These are phyloP conservation scores for Myathropa florea DNA, from an alignment of 2,888 invertebrate genomes.

Conservation along the genomic window DNA sequence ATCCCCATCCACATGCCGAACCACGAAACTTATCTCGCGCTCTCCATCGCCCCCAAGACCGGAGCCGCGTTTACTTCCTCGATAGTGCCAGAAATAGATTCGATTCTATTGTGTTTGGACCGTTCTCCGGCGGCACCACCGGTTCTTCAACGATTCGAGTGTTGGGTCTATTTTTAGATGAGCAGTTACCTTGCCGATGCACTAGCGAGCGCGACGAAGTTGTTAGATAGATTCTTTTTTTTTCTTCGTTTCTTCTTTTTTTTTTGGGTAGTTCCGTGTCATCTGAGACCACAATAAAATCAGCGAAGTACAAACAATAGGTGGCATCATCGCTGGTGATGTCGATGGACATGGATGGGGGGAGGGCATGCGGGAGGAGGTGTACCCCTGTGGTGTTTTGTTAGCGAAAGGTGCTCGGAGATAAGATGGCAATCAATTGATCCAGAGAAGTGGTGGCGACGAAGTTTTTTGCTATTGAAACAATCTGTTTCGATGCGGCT, in stretches of 20 bases:
- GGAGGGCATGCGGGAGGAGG: not conserved
- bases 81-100: slow-evolving; percentile 49
- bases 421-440: not conserved
- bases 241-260: not conserved
- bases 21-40: not conserved
- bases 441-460: not conserved
- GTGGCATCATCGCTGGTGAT: slow-evolving; percentile 2
- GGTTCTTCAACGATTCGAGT: not conserved
- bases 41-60: slow-evolving; percentile 4
- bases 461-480: not conserved
- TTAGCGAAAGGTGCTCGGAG: not conserved
- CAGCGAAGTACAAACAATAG: slow-evolving; percentile 17
- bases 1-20: not conserved
- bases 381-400: not conserved
- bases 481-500: not conserved
- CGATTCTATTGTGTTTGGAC: slow-evolving; percentile 40
- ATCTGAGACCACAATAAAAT: slow-evolving; percentile 6
- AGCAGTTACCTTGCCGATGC: slow-evolving; percentile 2
- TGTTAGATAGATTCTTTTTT: not conserved
- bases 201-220: not conserved
- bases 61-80: slow-evolving; percentile 37
- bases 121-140: not conserved
- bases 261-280: slow-evolving; percentile 5
- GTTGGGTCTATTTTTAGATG: slow-evolving; percentile 44
- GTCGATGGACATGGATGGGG: no score